Conservation (phyloP, 2,888 invertebrate genomes). For the Lissocephala sabroskyi region DNA sequence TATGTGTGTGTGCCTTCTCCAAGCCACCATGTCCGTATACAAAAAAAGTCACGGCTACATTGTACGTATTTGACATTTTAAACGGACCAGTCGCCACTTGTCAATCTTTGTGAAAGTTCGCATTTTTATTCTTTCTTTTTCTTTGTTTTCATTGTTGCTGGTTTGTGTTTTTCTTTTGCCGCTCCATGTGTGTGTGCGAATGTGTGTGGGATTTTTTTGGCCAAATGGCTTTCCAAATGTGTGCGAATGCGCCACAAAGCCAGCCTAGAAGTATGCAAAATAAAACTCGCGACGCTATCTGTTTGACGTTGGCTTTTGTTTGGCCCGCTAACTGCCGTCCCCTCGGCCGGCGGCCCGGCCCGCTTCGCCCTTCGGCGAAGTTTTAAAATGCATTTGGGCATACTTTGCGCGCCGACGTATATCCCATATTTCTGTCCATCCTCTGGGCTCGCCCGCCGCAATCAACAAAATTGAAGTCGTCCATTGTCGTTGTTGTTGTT, state of each 20-base stretch:
- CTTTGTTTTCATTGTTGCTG: slow-evolving; percentile 16
- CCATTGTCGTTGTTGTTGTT: slow-evolving; percentile 21
- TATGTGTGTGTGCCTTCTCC: not conserved
- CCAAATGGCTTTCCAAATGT: slow-evolving; percentile 53
- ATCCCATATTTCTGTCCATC: slow-evolving; percentile 25
- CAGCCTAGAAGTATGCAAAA: slow-evolving; percentile 62
- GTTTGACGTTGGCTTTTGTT: slow-evolving; percentile 58
- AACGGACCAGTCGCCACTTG: slow-evolving; percentile 61
- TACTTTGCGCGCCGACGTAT: slow-evolving; percentile 47
- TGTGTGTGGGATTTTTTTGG: slow-evolving; percentile 28
- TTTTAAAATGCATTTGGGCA: slow-evolving; percentile 54
- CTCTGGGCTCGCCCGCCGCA: slow-evolving; percentile 46
- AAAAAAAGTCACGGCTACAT: slow-evolving; percentile 54
- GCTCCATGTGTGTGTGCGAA: slow-evolving; percentile 7
- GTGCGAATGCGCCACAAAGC: slow-evolving; percentile 24
- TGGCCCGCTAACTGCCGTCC: slow-evolving; percentile 5
- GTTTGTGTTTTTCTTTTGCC: slow-evolving; percentile 21
- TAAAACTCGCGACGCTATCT: slow-evolving; percentile 60
- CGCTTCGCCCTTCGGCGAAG: no score
- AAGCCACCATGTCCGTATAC: slow-evolving; percentile 47
- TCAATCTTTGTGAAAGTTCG: slow-evolving; percentile 59
- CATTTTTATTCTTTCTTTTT: slow-evolving; percentile 52
- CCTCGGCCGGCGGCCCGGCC: slow-evolving; percentile 23
- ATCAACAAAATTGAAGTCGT: slow-evolving; percentile 56
- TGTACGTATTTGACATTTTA: slow-evolving; percentile 63